Base-by-base conservation (phyloP, 2,797 vertebrate species). In the Adrianichthys oophorus region DNA sequence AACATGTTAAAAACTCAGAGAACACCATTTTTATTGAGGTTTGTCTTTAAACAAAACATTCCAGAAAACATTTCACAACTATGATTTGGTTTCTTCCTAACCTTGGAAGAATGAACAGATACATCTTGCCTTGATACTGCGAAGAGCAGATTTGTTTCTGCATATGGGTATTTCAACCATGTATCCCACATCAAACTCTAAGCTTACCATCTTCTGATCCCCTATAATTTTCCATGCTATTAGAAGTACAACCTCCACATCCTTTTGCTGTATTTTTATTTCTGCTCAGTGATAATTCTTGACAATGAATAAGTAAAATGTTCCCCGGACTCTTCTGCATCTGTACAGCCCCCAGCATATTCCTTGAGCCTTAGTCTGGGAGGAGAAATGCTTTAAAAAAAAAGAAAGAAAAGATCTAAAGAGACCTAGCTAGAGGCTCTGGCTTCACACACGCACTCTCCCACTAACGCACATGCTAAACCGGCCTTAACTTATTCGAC, bases 271-370 rank as follows among this genome's bases (percentile, higher is more conserved):
- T 84, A 93, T 93, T 92, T 93, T 94, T 94, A 94, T 94, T 93
- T 92, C 94, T 93, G 89, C 86, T 68, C 82, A 84, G 88, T 92
- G 92, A 95, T 94, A 89, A 93, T 93, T 94, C 48, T 90, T 90
- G 90, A 93, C 92, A 94, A 93, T 94, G 91, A 95, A 95, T 95
- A 94, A 95, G 93, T 95, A 93, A 95, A 94, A 90, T 91, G 86
- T 90, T 93, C 86, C 48, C 64, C 62, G 84, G 41, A 83, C 91
- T 92, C 84, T 85, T 91, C 72, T 76, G 83, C 91, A 90, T 89
- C 90, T 93, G 88, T 93, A 92, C 94, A 91, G 93, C 93, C 91
- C 74, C 90, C 81, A 92, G 91, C 91, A 83, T 91, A 92, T 93
- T 94, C 93, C 90, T 90, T 89, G 66, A 85, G 88, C 90, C 90